Percentiles rank a stretch among this genome's conserved stretches.
These are phyloP conservation scores for Hoplostethus atlanticus DNA, from an alignment of 2,797 vertebrate genomes.

Conservation along the genomic window DNA sequence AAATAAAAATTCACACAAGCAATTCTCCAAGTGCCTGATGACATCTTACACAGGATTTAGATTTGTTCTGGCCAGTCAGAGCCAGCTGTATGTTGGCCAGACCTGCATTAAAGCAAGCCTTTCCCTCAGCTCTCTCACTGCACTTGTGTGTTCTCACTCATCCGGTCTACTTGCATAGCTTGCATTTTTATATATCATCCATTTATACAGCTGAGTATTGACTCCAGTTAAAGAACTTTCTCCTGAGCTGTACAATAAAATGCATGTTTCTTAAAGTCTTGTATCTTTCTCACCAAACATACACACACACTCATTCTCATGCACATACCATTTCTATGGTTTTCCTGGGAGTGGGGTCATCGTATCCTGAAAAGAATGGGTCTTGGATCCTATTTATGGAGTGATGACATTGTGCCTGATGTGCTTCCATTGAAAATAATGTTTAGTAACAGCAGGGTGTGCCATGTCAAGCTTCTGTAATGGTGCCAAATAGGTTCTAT, in stretches of 20 bases:
- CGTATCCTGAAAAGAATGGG: constrained; percentile 19
- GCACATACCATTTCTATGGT: background rate
- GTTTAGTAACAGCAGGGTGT: constrained; percentile 37
- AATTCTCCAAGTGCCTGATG: background rate
- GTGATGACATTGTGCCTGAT: constrained; percentile 16
- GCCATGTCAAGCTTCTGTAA: constrained; percentile 11
- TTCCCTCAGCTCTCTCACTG: constrained; percentile 23
- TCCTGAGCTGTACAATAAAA: constrained; percentile 43
- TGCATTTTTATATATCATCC: constrained; percentile 81
- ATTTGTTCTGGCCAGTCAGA: constrained; percentile 16
- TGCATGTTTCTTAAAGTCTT: background rate
- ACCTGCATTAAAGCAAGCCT: constrained; percentile 24
- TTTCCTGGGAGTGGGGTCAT: constrained; percentile 15
- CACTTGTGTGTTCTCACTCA: constrained; percentile 46
- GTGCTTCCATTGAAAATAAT: constrained; percentile 21
- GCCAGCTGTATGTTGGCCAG: constrained; percentile 5
- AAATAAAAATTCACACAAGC: background rate
- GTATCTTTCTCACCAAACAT: background rate
- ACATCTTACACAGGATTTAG: background rate
- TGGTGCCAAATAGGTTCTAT: background rate
- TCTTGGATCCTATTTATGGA: constrained; percentile 36
- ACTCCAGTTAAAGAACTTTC: constrained; percentile 42
- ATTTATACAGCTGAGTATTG: constrained; percentile 70
- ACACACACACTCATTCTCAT: constrained; percentile 12
- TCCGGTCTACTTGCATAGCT: constrained; percentile 68